These are phyloP conservation scores for Trachelus troglodyta DNA, from an alignment of 2,888 invertebrate genomes.

Conservation along the genomic window DNA sequence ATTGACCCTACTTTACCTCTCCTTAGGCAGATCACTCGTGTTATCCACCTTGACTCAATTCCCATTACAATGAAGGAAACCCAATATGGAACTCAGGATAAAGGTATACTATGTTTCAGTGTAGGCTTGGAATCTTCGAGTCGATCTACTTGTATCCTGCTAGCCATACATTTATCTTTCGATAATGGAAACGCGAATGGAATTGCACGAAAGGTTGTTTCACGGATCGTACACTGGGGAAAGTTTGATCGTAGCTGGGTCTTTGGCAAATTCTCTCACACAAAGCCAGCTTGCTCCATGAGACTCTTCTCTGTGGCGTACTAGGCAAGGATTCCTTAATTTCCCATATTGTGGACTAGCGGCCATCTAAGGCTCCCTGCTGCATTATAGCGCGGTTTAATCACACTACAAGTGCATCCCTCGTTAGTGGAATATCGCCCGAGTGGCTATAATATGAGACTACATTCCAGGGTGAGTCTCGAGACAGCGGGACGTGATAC, in stretches of 20 bases:
- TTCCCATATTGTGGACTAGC: constrained; percentile 34
- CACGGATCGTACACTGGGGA: background rate
- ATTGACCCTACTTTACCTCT: constrained; percentile 38
- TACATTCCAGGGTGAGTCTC: constrained; percentile 52
- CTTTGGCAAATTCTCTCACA: constrained; percentile 24
- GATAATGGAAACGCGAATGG: background rate
- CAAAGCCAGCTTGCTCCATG: background rate
- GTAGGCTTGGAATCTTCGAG: too few relatives aligned
- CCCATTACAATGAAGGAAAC: background rate
- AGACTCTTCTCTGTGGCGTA: background rate
- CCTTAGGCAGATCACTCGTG: background rate
- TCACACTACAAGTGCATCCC: constrained; percentile 64
- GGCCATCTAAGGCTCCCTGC: constrained; percentile 47
- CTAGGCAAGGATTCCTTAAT: constrained; percentile 32
- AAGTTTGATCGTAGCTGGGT: constrained; percentile 4
- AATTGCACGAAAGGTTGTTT: background rate
- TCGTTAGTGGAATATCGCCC: constrained; percentile 64
- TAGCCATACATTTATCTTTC: background rate
- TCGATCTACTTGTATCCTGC: background rate
- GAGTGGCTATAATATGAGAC: constrained; percentile 59
- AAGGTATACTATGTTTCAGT: background rate
- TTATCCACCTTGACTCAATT: background rate
- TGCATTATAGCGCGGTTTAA: constrained; percentile 65
- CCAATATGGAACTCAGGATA: background rate
- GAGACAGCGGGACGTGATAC: constrained; percentile 18